Evolutionary conservation across 2,113 vertebrate species (phyloP), one percentile per base, ranked within the genome.

Genomic region (Pogonocichla stellata): DNA sequence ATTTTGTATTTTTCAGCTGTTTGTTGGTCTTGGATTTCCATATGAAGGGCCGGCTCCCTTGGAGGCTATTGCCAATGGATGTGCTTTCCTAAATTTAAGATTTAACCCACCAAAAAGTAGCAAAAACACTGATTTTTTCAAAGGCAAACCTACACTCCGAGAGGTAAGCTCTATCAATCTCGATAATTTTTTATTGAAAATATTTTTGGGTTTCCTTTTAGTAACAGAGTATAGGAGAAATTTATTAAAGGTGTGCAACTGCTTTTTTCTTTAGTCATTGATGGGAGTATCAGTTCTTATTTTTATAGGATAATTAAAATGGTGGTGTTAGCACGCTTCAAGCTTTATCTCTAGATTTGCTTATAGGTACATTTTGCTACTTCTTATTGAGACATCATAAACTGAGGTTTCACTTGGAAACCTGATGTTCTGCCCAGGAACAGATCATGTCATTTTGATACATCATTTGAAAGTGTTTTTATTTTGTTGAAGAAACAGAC

Each of bases 51-150:
- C 99, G 0, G 99, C 99, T 93, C 99, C 99, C 16, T 95, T 99
- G 69, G 99, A 99, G 93, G 99, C 99, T 81, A 99, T 99, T 71
- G 99, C 99, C 80, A 99, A 99, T 79, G 99, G 99, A 91, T 99
- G 99, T 47, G 99, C 99, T 71, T 99, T 99, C 96, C 98, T 99
- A 88, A 99, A 99, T 96, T 99, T 99, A 64, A 99, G 98, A 87
- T 99, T 99, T 97, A 98, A 92, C 86, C 99, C 99, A 22, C 98
- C 99, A 6, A 99, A 99, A 97, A 99, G 99, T 97, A 99, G 99
- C 98, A 99, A 99, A 97, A 99, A 99, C 97, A 99, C 99, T 0
- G 99, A 99, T 88, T 99, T 99, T 98, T 99, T 99, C 97, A 99
- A 99, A 95, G 99, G 99, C 69, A 99, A 99, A 70, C 99, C 99